A percentile compares a stretch with the other conserved stretches of the same genome.
Evolutionary conservation across 2,113 vertebrate genomes (phyloP).

Genomic region (Chrysochloris asiatica): DNA sequence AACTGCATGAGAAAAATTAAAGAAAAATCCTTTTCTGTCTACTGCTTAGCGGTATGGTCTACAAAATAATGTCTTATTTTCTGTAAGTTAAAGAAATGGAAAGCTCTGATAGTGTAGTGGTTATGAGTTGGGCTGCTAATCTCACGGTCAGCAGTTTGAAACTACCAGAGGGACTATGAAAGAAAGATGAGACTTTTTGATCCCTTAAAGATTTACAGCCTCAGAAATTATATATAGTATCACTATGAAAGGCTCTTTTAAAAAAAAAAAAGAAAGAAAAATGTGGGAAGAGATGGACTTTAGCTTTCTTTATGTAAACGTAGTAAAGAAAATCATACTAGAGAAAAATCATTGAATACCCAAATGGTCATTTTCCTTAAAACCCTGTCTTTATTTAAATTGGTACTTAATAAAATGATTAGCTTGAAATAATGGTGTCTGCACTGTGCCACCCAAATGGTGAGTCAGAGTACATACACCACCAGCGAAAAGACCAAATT

Average conservation of each 20-base stretch:
- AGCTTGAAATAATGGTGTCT: background rate
- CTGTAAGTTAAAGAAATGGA: background rate
- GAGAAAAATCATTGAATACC: background rate
- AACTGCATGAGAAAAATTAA: background rate
- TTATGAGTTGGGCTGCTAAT: no score
- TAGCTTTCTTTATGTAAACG: background rate
- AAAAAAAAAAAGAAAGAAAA: no score
- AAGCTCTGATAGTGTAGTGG: no score
- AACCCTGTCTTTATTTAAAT: background rate
- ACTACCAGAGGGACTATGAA: no score
- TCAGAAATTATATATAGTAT: no score
- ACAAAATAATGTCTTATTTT: background rate
- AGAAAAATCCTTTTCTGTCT: background rate
- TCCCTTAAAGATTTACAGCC: no score
- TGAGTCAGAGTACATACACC: constrained; percentile 22
- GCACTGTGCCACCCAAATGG: background rate
- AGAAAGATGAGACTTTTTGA: no score
- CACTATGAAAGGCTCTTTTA: no score
- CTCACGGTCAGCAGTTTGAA: no score
- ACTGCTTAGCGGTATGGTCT: background rate
- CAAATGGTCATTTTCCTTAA: background rate
- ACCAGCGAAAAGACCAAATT: background rate
- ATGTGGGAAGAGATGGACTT: background rate
- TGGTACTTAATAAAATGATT: background rate
- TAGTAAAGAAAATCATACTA: background rate